Evolutionary conservation across 2,888 invertebrate genomes (phyloP).

Genomic region (Serrognathus titanus): DNA sequence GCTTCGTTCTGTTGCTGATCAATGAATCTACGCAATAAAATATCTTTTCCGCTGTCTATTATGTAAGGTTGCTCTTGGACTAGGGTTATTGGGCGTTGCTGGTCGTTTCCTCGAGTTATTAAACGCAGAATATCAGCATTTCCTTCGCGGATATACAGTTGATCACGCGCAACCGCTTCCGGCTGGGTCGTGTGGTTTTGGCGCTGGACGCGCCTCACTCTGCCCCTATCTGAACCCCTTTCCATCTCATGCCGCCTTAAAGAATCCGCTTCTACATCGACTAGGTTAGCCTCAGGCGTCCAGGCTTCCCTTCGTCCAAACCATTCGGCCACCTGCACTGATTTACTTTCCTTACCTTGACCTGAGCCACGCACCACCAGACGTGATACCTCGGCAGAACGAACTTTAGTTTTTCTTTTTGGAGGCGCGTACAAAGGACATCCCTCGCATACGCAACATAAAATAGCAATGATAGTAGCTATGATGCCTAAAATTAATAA

Average conservation of each 20-base stretch:
- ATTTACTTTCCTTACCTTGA: slow-evolving; percentile 65
- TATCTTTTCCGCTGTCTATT: slow-evolving; percentile 77
- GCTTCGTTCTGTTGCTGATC: slow-evolving; percentile 62
- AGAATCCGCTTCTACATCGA: slow-evolving; percentile 67
- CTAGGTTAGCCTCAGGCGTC: slow-evolving; percentile 67
- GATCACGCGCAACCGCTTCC: slow-evolving; percentile 55
- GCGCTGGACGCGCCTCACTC: slow-evolving; percentile 32
- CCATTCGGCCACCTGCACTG: slow-evolving; percentile 74
- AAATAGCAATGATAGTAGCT: slow-evolving; percentile 66
- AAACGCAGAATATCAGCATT: slow-evolving; percentile 79
- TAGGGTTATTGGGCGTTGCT: slow-evolving; percentile 55
- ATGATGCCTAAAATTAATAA: slow-evolving; percentile 72
- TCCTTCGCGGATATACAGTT: slow-evolving; percentile 78
- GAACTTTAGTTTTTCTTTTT: slow-evolving; percentile 67
- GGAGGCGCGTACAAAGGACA: slow-evolving; percentile 80
- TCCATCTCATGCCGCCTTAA: slow-evolving; percentile 74
- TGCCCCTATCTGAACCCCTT: slow-evolving; percentile 64
- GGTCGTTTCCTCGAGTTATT: slow-evolving; percentile 67
- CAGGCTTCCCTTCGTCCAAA: slow-evolving; percentile 77
- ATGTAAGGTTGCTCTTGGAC: slow-evolving; percentile 48
- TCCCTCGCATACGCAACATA: slow-evolving; percentile 81
- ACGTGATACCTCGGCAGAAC: slow-evolving; percentile 71
- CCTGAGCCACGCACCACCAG: slow-evolving; percentile 70
- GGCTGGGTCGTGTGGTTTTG: slow-evolving; percentile 30
- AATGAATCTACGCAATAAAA: slow-evolving; percentile 78